These are phyloP conservation scores for Hermetia illucens DNA, from an alignment of 1,140 invertebrate species.

Conservation along the genomic window DNA sequence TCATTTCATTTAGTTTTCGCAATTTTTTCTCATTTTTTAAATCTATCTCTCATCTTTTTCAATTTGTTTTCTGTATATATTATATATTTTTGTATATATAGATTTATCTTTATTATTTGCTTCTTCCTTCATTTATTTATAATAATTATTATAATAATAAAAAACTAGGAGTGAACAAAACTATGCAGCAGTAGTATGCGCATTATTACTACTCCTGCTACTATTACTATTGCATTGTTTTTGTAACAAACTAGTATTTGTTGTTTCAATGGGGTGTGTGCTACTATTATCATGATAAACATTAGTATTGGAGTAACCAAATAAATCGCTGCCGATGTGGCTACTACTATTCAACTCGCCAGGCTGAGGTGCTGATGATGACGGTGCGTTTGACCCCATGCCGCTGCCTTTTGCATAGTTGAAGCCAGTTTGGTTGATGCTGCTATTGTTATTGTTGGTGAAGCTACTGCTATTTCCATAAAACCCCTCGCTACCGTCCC, in stretches of 20 bases:
- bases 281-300: slow-evolving; percentile 2
- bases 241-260: slow-evolving; percentile 3
- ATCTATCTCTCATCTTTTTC: too few relatives aligned
- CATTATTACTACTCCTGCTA: slow-evolving; percentile 3
- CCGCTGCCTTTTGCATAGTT: slow-evolving; percentile 29
- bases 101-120: too few relatives aligned
- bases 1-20: too few relatives aligned
- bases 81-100: too few relatives aligned
- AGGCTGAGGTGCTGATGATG: not conserved
- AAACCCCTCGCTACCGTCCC: slow-evolving; percentile 14
- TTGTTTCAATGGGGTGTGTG: not conserved
- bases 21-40: too few relatives aligned
- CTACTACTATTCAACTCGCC: not conserved
- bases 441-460: slow-evolving; percentile 23
- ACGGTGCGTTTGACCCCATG: slow-evolving; percentile 14
- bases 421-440: too few relatives aligned
- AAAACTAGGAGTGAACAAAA: not conserved
- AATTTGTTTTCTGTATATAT: too few relatives aligned
- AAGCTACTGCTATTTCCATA: slow-evolving; percentile 23
- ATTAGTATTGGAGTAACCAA: too few relatives aligned
- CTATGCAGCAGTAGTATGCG: not conserved
- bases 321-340: not conserved
- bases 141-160: too few relatives aligned
- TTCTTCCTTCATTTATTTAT: too few relatives aligned
- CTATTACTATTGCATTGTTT: slow-evolving; percentile 1